Evolutionary conservation across 2,113 vertebrate genomes (phyloP).

Genomic region (Nothobranchius furzeri): DNA sequence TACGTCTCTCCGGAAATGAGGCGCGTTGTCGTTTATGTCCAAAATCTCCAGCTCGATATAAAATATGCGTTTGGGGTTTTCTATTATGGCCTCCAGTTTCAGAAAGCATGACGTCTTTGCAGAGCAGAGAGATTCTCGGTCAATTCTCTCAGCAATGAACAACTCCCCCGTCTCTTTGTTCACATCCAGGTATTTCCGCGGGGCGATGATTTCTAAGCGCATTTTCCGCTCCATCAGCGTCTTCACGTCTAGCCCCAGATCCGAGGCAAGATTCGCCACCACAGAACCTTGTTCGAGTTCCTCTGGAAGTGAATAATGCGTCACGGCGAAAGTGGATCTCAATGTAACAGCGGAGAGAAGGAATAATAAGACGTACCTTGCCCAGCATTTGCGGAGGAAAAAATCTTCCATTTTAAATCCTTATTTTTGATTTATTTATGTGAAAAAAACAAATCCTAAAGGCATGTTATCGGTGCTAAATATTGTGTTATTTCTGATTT

Average conservation of each 20-base stretch:
- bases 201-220: conserved; percentile 47
- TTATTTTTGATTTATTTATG: no score
- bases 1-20: conserved; percentile 69
- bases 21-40: conserved; percentile 75
- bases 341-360: no score
- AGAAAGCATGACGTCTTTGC: conserved; percentile 9
- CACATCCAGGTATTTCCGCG: conserved; percentile 78
- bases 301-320: conserved; percentile 76
- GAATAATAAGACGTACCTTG: conserved; percentile 21
- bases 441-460: no score
- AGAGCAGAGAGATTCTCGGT: conserved; percentile 61
- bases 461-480: no score
- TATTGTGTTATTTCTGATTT: no score
- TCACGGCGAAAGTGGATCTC: conserved; percentile 13
- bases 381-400: no score
- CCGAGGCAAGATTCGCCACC: conserved; percentile 77
- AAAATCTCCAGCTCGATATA: conserved; percentile 71
- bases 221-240: conserved; percentile 65
- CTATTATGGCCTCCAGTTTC: background rate
- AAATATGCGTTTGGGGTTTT: conserved; percentile 14
- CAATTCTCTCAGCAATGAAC: conserved; percentile 76
- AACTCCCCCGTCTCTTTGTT: conserved; percentile 83
- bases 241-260: conserved; percentile 73
- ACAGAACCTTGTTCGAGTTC: conserved; percentile 79
- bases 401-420: no score